phyloP scores from a whole-genome alignment of 2,113 vertebrate species.

The Xiphophorus hellerii region DNA sequence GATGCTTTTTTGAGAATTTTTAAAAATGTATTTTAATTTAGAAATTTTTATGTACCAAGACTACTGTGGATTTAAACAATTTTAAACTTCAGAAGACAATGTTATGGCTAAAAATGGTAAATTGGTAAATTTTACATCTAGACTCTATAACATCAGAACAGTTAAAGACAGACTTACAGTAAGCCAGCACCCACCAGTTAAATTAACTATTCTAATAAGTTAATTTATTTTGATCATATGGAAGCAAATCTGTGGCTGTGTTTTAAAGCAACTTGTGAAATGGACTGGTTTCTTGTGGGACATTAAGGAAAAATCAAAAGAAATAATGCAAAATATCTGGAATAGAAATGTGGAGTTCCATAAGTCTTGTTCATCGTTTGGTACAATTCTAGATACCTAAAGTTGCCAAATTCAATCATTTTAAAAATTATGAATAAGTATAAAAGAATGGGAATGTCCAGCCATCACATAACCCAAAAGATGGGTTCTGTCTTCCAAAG shows the following conservation, averaged over 20 bases:
- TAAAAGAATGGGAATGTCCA: neutral
- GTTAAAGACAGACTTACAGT: no score
- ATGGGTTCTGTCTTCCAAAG: neutral
- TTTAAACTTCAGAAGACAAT: neutral
- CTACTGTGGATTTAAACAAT: neutral
- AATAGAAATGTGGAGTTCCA: neutral
- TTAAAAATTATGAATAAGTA: neutral
- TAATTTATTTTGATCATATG: neutral
- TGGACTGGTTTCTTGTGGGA: neutral
- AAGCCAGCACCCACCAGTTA: no score
- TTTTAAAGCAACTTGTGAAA: neutral
- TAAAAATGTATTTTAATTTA: no score
- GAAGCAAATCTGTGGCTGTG: neutral
- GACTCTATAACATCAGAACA: no score
- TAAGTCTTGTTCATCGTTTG: no score
- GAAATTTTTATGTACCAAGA: no score
- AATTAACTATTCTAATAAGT: no score
- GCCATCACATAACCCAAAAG: neutral
- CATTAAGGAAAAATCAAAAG: no score
- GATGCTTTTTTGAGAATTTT: no score
- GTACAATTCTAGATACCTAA: no score
- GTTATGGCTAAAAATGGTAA: neutral
- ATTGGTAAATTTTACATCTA: no score
- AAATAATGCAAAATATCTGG: neutral
- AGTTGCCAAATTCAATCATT: no score